phyloP scores from a whole-genome alignment of 2,113 vertebrate genomes.

The Pandion haliaetus region DNA sequence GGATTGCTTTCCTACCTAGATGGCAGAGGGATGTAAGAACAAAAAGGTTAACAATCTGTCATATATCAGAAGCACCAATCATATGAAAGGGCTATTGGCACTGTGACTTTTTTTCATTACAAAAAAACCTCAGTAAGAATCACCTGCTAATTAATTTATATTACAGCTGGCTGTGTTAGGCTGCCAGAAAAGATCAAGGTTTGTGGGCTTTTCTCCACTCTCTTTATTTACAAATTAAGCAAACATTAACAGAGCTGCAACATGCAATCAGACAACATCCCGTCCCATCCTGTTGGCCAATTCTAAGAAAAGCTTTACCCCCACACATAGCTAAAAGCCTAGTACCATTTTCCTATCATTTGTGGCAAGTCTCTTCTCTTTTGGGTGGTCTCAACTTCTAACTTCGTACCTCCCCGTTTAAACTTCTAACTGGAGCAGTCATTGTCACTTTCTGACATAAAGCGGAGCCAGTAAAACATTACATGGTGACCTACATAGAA shows the following conservation, averaged over 20 bases:
- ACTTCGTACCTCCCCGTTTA: neutral
- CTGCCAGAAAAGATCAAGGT: neutral
- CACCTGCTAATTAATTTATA: slow-evolving; percentile 22
- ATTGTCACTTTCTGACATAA: neutral
- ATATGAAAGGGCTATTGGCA: neutral
- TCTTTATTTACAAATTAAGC: neutral
- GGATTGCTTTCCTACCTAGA: neutral
- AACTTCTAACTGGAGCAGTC: neutral
- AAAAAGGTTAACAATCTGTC: neutral
- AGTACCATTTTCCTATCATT: neutral
- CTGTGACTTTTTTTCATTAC: neutral
- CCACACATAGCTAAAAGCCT: neutral
- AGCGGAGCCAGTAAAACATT: neutral
- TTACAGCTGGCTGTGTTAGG: neutral
- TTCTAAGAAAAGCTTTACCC: neutral
- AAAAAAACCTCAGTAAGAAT: slow-evolving; percentile 4
- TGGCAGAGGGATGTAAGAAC: neutral
- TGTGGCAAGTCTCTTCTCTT: neutral
- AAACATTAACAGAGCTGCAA: neutral
- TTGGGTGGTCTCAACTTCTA: neutral
- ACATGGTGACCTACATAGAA: neutral
- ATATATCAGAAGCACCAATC: neutral
- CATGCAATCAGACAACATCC: neutral
- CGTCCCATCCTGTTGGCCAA: neutral
- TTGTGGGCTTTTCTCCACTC: neutral